phyloP scores from a whole-genome alignment of 2,888 invertebrate genomes.

The Pterobdella sp. region DNA sequence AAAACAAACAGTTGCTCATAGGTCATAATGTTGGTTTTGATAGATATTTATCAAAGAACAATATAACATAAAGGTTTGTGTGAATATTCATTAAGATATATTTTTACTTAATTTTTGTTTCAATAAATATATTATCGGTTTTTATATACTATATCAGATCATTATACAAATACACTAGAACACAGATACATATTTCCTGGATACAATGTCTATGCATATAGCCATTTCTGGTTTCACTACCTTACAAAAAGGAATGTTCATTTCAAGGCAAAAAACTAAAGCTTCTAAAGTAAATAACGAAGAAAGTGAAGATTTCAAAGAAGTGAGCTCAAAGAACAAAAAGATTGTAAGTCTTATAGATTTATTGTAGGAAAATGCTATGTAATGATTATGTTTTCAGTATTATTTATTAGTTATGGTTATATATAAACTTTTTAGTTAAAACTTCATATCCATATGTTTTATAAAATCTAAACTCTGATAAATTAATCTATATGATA shows the following conservation, averaged over 20 bases:
- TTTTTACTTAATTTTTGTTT: not conserved
- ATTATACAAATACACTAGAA: conserved; percentile 7
- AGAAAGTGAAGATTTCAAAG: too few relatives aligned
- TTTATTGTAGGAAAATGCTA: too few relatives aligned
- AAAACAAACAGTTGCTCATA: conserved; percentile 59
- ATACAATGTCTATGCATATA: conserved; percentile 95
- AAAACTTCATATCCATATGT: too few relatives aligned
- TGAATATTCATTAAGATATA: not conserved
- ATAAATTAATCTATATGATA: too few relatives aligned
- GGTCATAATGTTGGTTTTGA: conserved; percentile 96
- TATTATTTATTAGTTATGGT: too few relatives aligned
- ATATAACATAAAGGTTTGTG: conserved; percentile 73
- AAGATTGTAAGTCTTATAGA: too few relatives aligned
- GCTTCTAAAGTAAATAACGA: not conserved
- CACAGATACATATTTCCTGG: conserved; percentile 69
- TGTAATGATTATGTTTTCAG: too few relatives aligned
- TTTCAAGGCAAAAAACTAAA: conserved; percentile 56
- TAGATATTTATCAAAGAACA: conserved; percentile 78
- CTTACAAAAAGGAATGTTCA: conserved; percentile 75
- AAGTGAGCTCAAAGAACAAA: too few relatives aligned
- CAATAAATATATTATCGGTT: too few relatives aligned
- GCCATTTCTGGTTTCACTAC: conserved; percentile 88
- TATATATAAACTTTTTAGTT: too few relatives aligned
- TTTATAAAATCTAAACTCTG: too few relatives aligned
- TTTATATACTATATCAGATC: not conserved